Conservation (phyloP, 2,113 vertebrate genomes). For the Vombatus ursinus region DNA sequence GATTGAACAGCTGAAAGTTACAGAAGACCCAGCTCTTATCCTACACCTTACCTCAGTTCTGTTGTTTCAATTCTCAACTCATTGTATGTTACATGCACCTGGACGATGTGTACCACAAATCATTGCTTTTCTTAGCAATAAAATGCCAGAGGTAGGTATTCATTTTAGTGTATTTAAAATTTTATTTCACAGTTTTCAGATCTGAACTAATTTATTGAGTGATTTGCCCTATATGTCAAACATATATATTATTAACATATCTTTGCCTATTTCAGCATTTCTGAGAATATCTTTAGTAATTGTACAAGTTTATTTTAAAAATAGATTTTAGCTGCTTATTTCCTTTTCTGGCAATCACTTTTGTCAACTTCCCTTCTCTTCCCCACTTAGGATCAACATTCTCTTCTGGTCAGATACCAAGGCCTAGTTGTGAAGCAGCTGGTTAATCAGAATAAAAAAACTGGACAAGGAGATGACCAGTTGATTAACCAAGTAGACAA, state of each 20-base stretch:
- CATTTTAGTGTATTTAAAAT: slow-evolving; percentile 15
- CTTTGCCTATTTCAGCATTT: background rate
- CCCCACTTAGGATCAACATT: slow-evolving; percentile 90
- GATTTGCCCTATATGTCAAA: slow-evolving; percentile 8
- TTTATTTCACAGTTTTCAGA: slow-evolving; percentile 30
- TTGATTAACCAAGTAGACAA: slow-evolving; percentile 72
- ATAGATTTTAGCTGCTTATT: background rate
- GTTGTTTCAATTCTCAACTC: slow-evolving; percentile 92
- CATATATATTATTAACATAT: slow-evolving; percentile 16
- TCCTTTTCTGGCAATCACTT: background rate
- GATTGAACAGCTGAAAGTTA: slow-evolving; percentile 91
- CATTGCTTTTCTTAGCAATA: slow-evolving; percentile 88
- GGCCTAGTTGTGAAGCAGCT: slow-evolving; percentile 95
- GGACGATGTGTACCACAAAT: slow-evolving; percentile 97
- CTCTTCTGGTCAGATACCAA: slow-evolving; percentile 91
- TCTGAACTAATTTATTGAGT: slow-evolving; percentile 23
- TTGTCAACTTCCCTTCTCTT: slow-evolving; percentile 43
- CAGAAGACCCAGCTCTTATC: slow-evolving; percentile 94
- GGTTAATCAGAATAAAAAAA: slow-evolving; percentile 88
- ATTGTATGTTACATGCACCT: slow-evolving; percentile 95
- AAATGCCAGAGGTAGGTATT: slow-evolving; percentile 89
- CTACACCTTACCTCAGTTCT: slow-evolving; percentile 94
- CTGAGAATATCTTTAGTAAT: slow-evolving; percentile 25
- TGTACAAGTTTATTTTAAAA: slow-evolving; percentile 4
- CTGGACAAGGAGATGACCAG: slow-evolving; percentile 80